Percentiles rank a stretch among this genome's conserved stretches.
Evolutionary conservation across 2,888 invertebrate species (phyloP).

Genomic region (Drosophila paucipuncta): DNA sequence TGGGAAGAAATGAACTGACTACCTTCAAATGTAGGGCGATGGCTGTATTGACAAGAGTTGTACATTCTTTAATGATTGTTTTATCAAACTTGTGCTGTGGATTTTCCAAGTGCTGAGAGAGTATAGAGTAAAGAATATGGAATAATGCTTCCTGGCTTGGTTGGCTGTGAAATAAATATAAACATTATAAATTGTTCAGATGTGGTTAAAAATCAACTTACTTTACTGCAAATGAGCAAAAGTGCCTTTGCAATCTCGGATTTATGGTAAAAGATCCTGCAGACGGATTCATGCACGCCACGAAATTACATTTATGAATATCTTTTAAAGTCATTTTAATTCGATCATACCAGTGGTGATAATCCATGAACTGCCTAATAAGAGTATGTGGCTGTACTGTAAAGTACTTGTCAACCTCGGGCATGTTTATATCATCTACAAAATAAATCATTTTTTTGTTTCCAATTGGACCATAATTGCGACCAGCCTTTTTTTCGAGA

Average conservation of each 20-base stretch:
- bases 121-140: slow-evolving; percentile 94
- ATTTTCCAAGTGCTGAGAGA: slow-evolving; percentile 90
- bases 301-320: slow-evolving; percentile 96
- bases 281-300: slow-evolving; percentile 98
- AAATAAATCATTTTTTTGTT: slow-evolving; percentile 96
- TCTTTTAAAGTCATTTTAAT: slow-evolving; percentile 94
- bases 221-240: slow-evolving; percentile 94
- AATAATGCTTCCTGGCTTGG: slow-evolving; percentile 92
- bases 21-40: slow-evolving; percentile 92
- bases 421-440: slow-evolving; percentile 98
- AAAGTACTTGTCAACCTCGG: slow-evolving; percentile 96
- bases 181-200: slow-evolving; percentile 9
- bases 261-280: slow-evolving; percentile 98
- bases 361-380: slow-evolving; percentile 96
- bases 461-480: slow-evolving; percentile 97
- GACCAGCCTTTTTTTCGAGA: slow-evolving; percentile 97
- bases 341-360: slow-evolving; percentile 98
- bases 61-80: slow-evolving; percentile 87
- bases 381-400: slow-evolving; percentile 98
- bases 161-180: slow-evolving; percentile 87
- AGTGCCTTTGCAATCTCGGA: slow-evolving; percentile 94
- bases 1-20: slow-evolving; percentile 92
- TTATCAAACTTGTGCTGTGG: slow-evolving; percentile 89
- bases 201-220: slow-evolving; percentile 79
- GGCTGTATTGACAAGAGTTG: slow-evolving; percentile 89